Conservation (phyloP, 2,113 vertebrate genomes). For the Istiophorus platypterus region DNA sequence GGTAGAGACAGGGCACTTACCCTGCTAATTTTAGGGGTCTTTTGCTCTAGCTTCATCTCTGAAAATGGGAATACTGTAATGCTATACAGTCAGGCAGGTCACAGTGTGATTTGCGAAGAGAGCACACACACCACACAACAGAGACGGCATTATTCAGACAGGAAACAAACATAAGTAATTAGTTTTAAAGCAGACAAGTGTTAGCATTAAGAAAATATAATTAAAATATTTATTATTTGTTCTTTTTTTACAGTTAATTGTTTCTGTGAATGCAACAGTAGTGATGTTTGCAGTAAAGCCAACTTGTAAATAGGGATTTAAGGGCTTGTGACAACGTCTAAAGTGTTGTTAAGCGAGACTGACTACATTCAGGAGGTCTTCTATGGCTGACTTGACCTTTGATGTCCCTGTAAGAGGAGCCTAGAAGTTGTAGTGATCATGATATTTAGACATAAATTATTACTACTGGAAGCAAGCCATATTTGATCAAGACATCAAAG, state of each 20-base stretch:
- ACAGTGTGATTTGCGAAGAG: conserved; percentile 51
- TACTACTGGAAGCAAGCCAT: neutral
- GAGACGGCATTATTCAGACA: conserved; percentile 40
- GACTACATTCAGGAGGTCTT: neutral
- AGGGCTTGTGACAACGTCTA: neutral
- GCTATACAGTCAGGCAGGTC: conserved; percentile 60
- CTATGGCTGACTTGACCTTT: conserved; percentile 18
- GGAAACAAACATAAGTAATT: conserved; percentile 4
- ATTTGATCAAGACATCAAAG: neutral
- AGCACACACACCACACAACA: conserved; percentile 39
- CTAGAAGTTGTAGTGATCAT: neutral
- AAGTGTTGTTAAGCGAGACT: conserved; percentile 17
- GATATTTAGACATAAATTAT: neutral
- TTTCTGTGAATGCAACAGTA: neutral
- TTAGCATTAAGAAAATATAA: too few species aligned
- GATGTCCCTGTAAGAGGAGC: neutral
- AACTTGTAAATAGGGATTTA: conserved; percentile 13
- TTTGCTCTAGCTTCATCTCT: conserved; percentile 72
- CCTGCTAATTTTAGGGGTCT: conserved; percentile 82
- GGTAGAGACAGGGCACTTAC: conserved; percentile 72
- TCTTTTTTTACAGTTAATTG: neutral
- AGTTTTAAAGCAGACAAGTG: neutral
- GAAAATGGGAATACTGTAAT: conserved; percentile 76
- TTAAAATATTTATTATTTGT: too few species aligned
- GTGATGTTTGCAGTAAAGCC: neutral